A percentile compares a stretch with the other conserved stretches of the same genome.
phyloP scores from a whole-genome alignment of 2,113 vertebrate species.

The Anthoscopus minutus region DNA sequence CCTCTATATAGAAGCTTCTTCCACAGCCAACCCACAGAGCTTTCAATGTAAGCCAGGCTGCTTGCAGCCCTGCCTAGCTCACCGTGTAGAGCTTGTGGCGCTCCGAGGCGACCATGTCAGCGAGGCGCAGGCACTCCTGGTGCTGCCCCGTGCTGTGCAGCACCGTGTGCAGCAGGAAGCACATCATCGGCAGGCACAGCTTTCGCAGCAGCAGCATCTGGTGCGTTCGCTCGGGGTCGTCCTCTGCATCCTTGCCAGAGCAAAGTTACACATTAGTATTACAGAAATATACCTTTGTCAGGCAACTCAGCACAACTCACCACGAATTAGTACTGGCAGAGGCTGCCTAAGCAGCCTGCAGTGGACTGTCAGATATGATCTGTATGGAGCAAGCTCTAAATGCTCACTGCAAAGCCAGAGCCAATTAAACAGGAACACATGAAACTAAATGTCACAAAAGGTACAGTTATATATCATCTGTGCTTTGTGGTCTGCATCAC shows the following conservation, averaged over 20 bases:
- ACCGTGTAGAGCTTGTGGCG: conserved; percentile 89
- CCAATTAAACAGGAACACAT: neutral
- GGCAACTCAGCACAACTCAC: neutral
- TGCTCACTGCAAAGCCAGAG: neutral
- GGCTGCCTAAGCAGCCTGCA: neutral
- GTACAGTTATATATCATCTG: neutral
- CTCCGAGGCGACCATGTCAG: conserved; percentile 88
- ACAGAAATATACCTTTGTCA: neutral
- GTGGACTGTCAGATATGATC: neutral
- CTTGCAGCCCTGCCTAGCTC: neutral
- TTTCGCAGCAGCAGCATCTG: conserved; percentile 86
- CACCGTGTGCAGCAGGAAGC: conserved; percentile 88
- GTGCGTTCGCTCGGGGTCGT: conserved; percentile 82
- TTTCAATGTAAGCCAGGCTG: neutral
- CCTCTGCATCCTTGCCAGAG: conserved; percentile 77
- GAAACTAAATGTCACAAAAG: neutral
- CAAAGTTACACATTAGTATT: accelerated
- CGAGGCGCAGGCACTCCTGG: conserved; percentile 89
- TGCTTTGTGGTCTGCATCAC: accelerated
- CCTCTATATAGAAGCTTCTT: neutral
- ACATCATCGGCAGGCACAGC: conserved; percentile 88
- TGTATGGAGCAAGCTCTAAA: neutral
- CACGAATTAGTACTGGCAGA: accelerated
- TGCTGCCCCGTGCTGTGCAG: conserved; percentile 86
- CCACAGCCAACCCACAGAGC: neutral